These are phyloP conservation scores for Polylopha cassiicola DNA, from an alignment of 2,888 invertebrate genomes.

Conservation along the genomic window DNA sequence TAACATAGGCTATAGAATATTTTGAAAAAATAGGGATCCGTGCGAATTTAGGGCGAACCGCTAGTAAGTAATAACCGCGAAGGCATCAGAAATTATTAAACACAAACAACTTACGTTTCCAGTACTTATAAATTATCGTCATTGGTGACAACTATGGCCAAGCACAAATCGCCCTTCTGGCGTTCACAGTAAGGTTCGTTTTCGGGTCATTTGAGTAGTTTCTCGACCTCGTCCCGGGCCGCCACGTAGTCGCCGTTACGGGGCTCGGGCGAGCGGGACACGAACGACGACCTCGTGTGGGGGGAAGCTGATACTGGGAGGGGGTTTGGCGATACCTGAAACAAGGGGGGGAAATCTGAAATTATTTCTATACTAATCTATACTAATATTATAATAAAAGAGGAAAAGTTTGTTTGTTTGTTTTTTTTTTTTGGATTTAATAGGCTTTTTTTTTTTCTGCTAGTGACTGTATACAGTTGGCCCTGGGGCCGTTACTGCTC, in stretches of 20 bases:
- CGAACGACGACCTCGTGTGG: conserved; percentile 46
- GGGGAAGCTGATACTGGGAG: conserved; percentile 55
- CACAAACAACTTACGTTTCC: too few species aligned
- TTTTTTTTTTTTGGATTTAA: too few species aligned
- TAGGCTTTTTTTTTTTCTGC: too few species aligned
- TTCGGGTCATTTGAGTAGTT: conserved; percentile 46
- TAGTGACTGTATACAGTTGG: too few species aligned
- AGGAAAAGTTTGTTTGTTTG: background rate
- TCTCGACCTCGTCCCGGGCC: conserved; percentile 55
- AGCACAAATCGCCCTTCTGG: background rate
- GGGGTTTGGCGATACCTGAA: conserved; percentile 62
- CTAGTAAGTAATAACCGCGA: too few species aligned
- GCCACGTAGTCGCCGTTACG: conserved; percentile 46
- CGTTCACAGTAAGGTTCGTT: conserved; percentile 6
- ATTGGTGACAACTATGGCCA: conserved; percentile 3
- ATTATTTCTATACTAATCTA: background rate
- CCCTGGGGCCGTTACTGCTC: too few species aligned
- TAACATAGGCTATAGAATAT: too few species aligned
- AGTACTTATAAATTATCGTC: too few species aligned
- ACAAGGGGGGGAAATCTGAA: background rate
- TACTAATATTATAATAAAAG: background rate
- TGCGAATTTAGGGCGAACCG: too few species aligned
- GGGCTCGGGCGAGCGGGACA: conserved; percentile 30
- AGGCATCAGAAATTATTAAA: too few species aligned
- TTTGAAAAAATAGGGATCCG: too few species aligned